Evolutionary conservation across 2,797 vertebrate genomes (phyloP).

Genomic region (Onychomys leucogaster): DNA sequence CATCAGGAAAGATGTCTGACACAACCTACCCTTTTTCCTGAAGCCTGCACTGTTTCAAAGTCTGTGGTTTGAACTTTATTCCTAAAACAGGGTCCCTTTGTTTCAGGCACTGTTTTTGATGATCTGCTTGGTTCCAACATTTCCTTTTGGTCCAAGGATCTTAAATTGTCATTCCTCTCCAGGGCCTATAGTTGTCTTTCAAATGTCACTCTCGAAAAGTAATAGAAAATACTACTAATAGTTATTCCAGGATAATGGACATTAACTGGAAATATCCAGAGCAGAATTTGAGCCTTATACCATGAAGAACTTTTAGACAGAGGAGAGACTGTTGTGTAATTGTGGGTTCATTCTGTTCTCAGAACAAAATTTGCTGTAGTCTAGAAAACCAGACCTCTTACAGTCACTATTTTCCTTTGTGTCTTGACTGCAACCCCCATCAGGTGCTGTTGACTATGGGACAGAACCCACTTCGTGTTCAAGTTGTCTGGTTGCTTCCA

Average conservation of each 20-base stretch:
- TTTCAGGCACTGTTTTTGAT: slow-evolving; percentile 12
- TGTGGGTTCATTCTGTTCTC: neutral
- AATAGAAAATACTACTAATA: neutral
- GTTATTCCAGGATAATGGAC: neutral
- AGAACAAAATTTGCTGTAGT: neutral
- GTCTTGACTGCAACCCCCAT: neutral
- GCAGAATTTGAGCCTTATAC: neutral
- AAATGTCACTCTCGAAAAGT: neutral
- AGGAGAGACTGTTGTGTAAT: neutral
- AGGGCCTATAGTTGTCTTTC: neutral
- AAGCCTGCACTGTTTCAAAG: neutral
- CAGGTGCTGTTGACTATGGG: neutral
- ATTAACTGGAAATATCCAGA: neutral
- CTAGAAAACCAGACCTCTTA: neutral
- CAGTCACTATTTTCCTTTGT: neutral
- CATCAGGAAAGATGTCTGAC: neutral
- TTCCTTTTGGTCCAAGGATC: neutral
- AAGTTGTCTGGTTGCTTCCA: neutral
- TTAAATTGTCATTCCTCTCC: slow-evolving; percentile 1
- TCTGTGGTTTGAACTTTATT: neutral
- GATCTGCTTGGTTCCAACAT: neutral
- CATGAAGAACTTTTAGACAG: neutral
- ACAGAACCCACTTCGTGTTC: neutral
- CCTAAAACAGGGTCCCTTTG: neutral
- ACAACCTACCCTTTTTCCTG: neutral